Evolutionary conservation across 1,140 invertebrate species (phyloP).

Genomic region (Drosophila gunungcola): DNA sequence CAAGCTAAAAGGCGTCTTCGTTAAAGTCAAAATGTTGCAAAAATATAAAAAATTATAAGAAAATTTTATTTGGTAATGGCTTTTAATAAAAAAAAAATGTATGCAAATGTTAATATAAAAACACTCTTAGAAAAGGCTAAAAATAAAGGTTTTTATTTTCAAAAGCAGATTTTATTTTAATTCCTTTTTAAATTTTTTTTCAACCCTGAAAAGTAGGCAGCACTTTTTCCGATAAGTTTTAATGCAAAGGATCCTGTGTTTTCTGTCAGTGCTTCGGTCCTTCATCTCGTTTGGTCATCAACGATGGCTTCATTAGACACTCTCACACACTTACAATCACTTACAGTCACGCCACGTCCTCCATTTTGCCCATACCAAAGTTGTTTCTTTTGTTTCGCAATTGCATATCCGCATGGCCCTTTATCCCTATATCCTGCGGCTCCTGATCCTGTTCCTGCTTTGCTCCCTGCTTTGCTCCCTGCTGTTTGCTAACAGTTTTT

Average conservation of each 20-base stretch:
- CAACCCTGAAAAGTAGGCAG: not conserved
- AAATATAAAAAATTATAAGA: too few species aligned
- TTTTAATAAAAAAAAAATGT: too few species aligned
- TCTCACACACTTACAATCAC: constrained; percentile 54
- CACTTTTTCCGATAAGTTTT: not conserved
- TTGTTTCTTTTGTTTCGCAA: constrained; percentile 24
- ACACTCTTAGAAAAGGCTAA: too few species aligned
- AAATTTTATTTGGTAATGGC: too few species aligned
- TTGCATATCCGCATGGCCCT: constrained; percentile 30
- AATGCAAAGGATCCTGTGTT: not conserved
- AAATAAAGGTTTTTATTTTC: too few species aligned
- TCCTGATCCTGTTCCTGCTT: constrained; percentile 1
- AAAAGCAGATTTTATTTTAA: too few species aligned
- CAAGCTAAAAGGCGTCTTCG: too few species aligned
- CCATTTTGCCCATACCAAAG: constrained; percentile 14
- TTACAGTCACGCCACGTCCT: constrained; percentile 43
- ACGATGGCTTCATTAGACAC: constrained; percentile 50
- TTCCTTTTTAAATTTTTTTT: too few species aligned
- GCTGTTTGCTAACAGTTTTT: constrained; percentile 24
- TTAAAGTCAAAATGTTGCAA: too few species aligned
- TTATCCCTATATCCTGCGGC: constrained; percentile 12
- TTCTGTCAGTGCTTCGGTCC: not conserved
- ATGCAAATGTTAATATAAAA: too few species aligned
- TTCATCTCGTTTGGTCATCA: constrained; percentile 28
- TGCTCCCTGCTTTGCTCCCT: constrained; percentile 1